Percentiles rank a stretch among this genome's conserved stretches.
Evolutionary conservation across 2,797 vertebrate species (phyloP).

Genomic region (Malurus leucopterus): DNA sequence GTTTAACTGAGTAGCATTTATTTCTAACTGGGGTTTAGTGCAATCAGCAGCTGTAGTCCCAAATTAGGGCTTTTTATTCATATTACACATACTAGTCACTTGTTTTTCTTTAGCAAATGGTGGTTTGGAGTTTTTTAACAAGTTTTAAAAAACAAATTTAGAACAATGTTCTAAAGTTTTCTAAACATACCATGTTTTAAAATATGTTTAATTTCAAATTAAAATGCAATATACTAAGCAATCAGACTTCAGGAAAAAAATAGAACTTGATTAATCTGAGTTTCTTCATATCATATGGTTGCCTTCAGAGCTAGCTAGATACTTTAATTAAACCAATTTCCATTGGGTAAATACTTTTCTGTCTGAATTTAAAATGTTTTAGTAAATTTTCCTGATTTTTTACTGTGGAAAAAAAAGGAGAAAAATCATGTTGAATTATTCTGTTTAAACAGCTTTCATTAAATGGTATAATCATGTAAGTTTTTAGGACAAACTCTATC

Average conservation of each 20-base stretch:
- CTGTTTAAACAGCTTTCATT: neutral
- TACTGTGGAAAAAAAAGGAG: neutral
- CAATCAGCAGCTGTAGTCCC: neutral
- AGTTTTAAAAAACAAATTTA: neutral
- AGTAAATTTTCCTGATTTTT: neutral
- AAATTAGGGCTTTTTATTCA: neutral
- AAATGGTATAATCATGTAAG: neutral
- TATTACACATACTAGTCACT: neutral
- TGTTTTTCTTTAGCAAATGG: neutral
- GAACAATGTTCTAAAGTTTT: neutral
- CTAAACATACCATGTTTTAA: neutral
- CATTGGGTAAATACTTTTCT: neutral
- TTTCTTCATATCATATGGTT: neutral
- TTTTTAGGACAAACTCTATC: neutral
- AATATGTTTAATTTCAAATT: neutral
- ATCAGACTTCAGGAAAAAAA: neutral
- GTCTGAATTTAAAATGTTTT: neutral
- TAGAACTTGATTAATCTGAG: neutral
- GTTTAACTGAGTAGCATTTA: neutral
- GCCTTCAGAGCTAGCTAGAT: neutral
- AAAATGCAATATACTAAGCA: neutral
- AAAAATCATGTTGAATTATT: neutral
- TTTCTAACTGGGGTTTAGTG: neutral
- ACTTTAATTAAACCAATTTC: neutral
- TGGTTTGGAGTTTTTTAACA: rapidly evolving